Evolutionary conservation across 2,113 vertebrate genomes (phyloP).

Genomic region (Anoplopoma fimbria): DNA sequence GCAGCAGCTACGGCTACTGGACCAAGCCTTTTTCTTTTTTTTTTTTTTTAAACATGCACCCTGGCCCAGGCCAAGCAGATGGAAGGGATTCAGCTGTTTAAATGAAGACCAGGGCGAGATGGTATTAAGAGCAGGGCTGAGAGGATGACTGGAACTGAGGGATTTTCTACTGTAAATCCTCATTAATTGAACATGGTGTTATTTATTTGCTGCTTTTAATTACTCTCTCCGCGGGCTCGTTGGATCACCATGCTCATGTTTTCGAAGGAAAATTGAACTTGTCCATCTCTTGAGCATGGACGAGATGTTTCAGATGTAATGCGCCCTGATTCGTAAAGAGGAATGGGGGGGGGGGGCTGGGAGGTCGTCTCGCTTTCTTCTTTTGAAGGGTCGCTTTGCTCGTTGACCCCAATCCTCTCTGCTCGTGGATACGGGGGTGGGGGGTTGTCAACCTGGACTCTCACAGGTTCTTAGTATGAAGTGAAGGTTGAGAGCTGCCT

Average conservation of each 20-base stretch:
- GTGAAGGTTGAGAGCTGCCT: slow-evolving; percentile 66
- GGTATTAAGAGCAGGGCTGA: slow-evolving; percentile 75
- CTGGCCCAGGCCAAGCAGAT: slow-evolving; percentile 59
- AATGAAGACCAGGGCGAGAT: slow-evolving; percentile 62
- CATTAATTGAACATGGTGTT: slow-evolving; percentile 68
- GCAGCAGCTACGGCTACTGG: slow-evolving; percentile 43
- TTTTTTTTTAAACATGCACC: slow-evolving; percentile 37
- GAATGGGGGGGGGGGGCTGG: slow-evolving; percentile 3
- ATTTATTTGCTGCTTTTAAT: slow-evolving; percentile 66
- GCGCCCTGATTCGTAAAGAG: slow-evolving; percentile 57
- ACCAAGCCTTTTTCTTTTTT: slow-evolving; percentile 30
- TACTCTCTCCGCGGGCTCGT: slow-evolving; percentile 29
- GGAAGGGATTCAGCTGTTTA: slow-evolving; percentile 73
- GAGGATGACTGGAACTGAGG: slow-evolving; percentile 54
- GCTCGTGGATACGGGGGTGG: slow-evolving; percentile 21
- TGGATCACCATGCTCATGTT: not conserved
- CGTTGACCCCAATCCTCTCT: slow-evolving; percentile 71
- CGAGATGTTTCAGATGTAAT: slow-evolving; percentile 58
- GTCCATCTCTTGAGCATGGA: slow-evolving; percentile 28
- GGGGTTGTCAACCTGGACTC: slow-evolving; percentile 40
- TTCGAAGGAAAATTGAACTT: slow-evolving; percentile 34
- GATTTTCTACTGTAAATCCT: slow-evolving; percentile 79
- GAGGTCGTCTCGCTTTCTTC: slow-evolving; percentile 54
- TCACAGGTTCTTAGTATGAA: slow-evolving; percentile 44
- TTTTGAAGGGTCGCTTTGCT: slow-evolving; percentile 57